Percentiles rank a stretch among this genome's conserved stretches.
Evolutionary conservation across 2,888 invertebrate species (phyloP).

Genomic region (Gymnocheta viridis): DNA sequence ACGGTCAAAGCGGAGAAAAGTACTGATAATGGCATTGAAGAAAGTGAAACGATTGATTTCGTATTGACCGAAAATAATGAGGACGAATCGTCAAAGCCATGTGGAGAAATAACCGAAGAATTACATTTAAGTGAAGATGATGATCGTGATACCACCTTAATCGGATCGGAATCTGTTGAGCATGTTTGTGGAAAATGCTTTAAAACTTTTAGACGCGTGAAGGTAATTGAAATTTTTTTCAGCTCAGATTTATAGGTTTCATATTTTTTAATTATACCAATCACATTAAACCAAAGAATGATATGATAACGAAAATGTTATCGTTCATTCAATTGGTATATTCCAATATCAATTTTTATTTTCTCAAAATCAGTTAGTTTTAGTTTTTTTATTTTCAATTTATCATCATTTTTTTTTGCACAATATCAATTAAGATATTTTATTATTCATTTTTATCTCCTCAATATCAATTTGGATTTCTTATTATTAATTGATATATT

Average conservation of each 20-base stretch:
- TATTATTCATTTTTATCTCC: too few species aligned
- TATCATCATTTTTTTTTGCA: too few species aligned
- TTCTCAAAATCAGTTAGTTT: too few species aligned
- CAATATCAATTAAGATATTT: too few species aligned
- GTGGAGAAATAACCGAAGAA: slow-evolving; percentile 71
- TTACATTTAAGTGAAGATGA: slow-evolving; percentile 74
- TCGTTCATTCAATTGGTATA: too few species aligned
- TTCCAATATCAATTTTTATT: too few species aligned
- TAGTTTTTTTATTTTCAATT: too few species aligned
- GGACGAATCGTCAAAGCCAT: slow-evolving; percentile 43
- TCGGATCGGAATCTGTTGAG: slow-evolving; percentile 77
- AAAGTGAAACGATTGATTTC: slow-evolving; percentile 76
- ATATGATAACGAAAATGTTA: too few species aligned
- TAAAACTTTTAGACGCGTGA: slow-evolving; percentile 78
- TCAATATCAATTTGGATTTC: too few species aligned
- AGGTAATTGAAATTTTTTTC: slow-evolving; percentile 67
- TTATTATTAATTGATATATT: too few species aligned
- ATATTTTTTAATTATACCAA: too few species aligned
- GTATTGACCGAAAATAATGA: slow-evolving; percentile 76
- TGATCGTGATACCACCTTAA: slow-evolving; percentile 67
- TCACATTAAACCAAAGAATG: too few species aligned
- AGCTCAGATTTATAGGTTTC: not conserved
- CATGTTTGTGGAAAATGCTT: slow-evolving; percentile 82
- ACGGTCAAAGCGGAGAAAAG: slow-evolving; percentile 76
- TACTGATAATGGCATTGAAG: slow-evolving; percentile 71